Evolutionary conservation across 2,113 vertebrate genomes (phyloP).

Genomic region (Aphyosemion australe): DNA sequence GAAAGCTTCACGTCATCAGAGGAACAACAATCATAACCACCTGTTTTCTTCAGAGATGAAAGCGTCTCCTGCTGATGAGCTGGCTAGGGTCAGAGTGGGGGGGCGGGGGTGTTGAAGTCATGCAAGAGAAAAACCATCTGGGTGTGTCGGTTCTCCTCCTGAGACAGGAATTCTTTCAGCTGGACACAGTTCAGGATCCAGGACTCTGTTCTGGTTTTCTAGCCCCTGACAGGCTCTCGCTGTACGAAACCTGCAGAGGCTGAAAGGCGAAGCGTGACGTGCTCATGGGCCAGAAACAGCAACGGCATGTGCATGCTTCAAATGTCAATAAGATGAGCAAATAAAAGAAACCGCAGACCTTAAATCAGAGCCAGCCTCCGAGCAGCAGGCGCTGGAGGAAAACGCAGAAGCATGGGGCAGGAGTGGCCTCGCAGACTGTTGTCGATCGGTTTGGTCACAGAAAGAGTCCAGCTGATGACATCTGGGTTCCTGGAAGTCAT

Average conservation of each 20-base stretch:
- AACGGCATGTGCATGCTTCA: conserved; percentile 69
- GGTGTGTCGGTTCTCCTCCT: conserved; percentile 34
- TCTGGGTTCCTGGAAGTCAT: conserved; percentile 24
- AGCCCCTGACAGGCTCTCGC: not conserved
- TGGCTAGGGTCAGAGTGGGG: conserved; percentile 34
- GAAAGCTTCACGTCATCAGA: conserved; percentile 37
- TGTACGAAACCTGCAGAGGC: conserved; percentile 48
- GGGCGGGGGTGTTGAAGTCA: conserved; percentile 19
- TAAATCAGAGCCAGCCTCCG: conserved; percentile 55
- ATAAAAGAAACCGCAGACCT: conserved; percentile 41
- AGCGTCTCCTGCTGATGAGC: conserved; percentile 48
- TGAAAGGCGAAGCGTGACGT: conserved; percentile 55
- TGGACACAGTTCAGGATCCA: conserved; percentile 34
- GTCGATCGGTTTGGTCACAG: not conserved
- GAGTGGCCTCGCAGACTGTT: not conserved
- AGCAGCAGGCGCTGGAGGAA: conserved; percentile 28
- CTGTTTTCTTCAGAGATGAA: conserved; percentile 71
- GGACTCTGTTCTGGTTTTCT: conserved; percentile 28
- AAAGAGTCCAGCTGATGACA: not conserved
- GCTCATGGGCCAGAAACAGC: conserved; percentile 60
- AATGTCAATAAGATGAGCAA: conserved; percentile 72
- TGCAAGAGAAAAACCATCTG: conserved; percentile 35
- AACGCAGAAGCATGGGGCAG: conserved; percentile 12
- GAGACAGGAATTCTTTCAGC: conserved; percentile 41
- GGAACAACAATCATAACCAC: conserved; percentile 72